These are phyloP conservation scores for Silurus meridionalis DNA, from an alignment of 2,113 vertebrate species.

Conservation along the genomic window DNA sequence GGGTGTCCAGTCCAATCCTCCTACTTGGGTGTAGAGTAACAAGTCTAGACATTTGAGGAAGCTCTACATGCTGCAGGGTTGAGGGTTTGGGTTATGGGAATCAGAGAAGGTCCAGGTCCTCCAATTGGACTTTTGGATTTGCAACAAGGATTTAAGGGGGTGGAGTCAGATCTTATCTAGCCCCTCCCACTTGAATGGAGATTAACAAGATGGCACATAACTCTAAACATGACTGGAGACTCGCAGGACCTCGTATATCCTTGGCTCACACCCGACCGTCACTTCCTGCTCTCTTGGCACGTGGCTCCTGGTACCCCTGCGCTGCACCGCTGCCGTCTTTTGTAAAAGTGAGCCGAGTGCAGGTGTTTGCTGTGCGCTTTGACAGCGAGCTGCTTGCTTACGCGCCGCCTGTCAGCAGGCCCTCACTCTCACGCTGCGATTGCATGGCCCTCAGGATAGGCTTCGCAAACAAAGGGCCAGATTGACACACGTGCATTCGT, in stretches of 20 bases:
- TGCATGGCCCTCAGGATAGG: conserved; percentile 40
- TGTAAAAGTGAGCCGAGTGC: conserved; percentile 27
- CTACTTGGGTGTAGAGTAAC: not conserved
- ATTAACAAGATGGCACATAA: not conserved
- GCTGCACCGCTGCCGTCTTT: conserved; percentile 11
- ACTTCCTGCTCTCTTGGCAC: conserved; percentile 8
- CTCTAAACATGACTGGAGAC: not conserved
- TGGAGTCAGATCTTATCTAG: no score
- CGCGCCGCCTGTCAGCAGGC: conserved; percentile 33
- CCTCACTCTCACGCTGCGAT: conserved; percentile 29
- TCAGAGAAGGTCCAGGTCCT: not conserved
- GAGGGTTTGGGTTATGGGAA: not conserved
- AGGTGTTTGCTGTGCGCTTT: conserved; percentile 33
- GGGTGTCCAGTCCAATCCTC: not conserved
- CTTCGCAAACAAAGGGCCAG: conserved; percentile 30
- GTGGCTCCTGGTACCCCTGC: not conserved
- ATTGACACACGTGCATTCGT: conserved; percentile 22
- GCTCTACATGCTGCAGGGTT: not conserved
- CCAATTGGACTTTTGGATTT: not conserved
- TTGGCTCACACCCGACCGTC: not conserved
- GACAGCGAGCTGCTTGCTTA: conserved; percentile 36
- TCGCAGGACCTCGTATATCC: not conserved
- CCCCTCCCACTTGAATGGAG: no score
- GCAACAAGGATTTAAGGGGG: not conserved
- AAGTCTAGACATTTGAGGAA: not conserved